These are phyloP conservation scores for Agonopterix subpropinquella DNA, from an alignment of 2,888 invertebrate genomes.

Conservation along the genomic window DNA sequence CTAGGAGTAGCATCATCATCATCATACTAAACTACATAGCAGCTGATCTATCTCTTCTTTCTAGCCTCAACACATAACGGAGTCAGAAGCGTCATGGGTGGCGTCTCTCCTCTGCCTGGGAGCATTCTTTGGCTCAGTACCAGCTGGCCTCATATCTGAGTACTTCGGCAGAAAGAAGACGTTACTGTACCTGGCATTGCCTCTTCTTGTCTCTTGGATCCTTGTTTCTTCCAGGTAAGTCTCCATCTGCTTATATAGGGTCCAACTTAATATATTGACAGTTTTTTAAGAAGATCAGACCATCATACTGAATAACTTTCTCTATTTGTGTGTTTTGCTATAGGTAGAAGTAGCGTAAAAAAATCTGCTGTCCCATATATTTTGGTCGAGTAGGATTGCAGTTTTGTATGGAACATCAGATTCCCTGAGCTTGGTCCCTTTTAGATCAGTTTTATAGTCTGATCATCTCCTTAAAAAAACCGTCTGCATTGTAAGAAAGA, in stretches of 20 bases:
- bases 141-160: slow-evolving; percentile 71
- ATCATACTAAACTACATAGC: neutral
- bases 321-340: no score
- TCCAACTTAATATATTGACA: neutral
- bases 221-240: slow-evolving; percentile 71
- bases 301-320: no score
- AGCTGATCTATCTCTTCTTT: neutral
- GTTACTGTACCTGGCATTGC: slow-evolving; percentile 67
- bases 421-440: neutral
- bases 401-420: no score
- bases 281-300: no score
- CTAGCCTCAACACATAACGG: slow-evolving; percentile 26
- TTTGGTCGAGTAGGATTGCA: no score
- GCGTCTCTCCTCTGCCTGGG: slow-evolving; percentile 74
- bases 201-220: slow-evolving; percentile 73
- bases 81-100: slow-evolving; percentile 68
- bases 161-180: slow-evolving; percentile 73
- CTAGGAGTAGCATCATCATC: no score
- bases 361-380: no score
- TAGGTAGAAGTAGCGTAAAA: no score
- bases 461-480: no score
- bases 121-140: slow-evolving; percentile 72
- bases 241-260: neutral
- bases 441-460: no score
- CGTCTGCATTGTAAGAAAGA: no score